Base-by-base conservation (phyloP, 1,140 invertebrate genomes). In the Cotesia typhae region DNA sequence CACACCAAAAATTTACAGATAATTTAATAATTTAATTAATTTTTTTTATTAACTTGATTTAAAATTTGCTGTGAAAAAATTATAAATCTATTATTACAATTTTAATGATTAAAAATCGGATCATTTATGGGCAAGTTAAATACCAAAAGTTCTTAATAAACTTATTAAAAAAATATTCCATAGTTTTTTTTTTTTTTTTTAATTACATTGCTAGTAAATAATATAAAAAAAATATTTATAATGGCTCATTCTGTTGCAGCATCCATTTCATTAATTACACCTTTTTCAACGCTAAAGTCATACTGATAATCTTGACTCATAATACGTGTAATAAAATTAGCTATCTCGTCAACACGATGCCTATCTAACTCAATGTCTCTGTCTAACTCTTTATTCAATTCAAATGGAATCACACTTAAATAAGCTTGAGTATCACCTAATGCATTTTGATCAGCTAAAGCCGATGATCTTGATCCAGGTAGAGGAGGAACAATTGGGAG, bases 241-340 rank as follows among this genome's bases (percentile, higher is more conserved):
- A 37, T 10, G 17, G 64, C 28, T 73, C 67, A 67, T 37, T 78
- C 68, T 9, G 61, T 53, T 36, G 64, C 72, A 51, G 82, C 82
- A 35, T 81, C 77, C 81, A 86, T 83, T 82, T 87, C 85, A 37
- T 80, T 65, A n/a, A 85, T 80, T 6, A 87, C 80, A 71, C 81
- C 80, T 41, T 78, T 77, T 55, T 87, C 86, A n/a, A 87, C 64
- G 0, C 61, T 73, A 68, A 87, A 87, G 66, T 82, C 78, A 70
- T 87, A 87, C 57, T 76, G 47, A 20, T 80, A 82, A 20, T 82
- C 75, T 17, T 79, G 66, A 17, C 52, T 72, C 5, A 81, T 77
- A 71, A 85, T 70, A 78, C 78, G 78, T 35, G 82, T 75, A 52
- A 87, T 77, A 52, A 84, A 85, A 3, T 80, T 79, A 5, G 79